Evolutionary conservation across 2,797 vertebrate species (phyloP), one percentile per base, ranked within the genome.

Genomic region (Thamnophis elegans): DNA sequence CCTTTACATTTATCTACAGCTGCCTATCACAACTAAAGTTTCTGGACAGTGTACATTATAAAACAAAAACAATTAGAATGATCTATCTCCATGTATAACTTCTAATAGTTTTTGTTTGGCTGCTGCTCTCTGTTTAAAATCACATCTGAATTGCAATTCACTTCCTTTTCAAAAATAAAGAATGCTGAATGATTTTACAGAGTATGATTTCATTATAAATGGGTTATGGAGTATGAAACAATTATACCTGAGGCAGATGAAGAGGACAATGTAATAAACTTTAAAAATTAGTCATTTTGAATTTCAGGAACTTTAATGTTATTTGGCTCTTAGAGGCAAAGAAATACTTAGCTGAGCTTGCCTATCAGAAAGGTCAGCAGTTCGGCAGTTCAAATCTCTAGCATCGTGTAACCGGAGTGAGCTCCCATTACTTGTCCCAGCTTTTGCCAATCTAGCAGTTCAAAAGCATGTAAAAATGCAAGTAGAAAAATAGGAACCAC

Each of bases 61-160:
- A 55, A 65, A 20, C 60, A 92, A 89, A 90, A 92, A 85, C 62
- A 22, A 1, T 4, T 25, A 85, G 51, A 93, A 32, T 2, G 3
- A 3, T 25, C 42, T 93, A 55, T 89, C 94, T 94, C 68, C 82
- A n/a, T 62, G 47, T 2, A 1, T 86, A 85, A 11, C 90, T 92
- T 94, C 16, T 90, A 36, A 73, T 54, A 20, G 12, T 60, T 94
- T 92, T 53, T 28, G 85, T 56, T 22, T 55, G 36, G 87, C 13
- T 88, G 42, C 22, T 59, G 1, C 11, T 88, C 1, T 47, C 93
- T 32, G 18, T 68, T 53, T 16, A 12, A 65, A 65, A 89, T 10
- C 54, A 53, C 36, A 87, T 65, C 53, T 54, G 14, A 20, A 13
- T 54, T 91, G 59, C 60, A 58, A 28, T 59, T n/a, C 0, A 0